Evolutionary conservation across 2,113 vertebrate genomes (phyloP), one percentile per base, ranked within the genome.

Genomic region (Opisthocomus hoazin): DNA sequence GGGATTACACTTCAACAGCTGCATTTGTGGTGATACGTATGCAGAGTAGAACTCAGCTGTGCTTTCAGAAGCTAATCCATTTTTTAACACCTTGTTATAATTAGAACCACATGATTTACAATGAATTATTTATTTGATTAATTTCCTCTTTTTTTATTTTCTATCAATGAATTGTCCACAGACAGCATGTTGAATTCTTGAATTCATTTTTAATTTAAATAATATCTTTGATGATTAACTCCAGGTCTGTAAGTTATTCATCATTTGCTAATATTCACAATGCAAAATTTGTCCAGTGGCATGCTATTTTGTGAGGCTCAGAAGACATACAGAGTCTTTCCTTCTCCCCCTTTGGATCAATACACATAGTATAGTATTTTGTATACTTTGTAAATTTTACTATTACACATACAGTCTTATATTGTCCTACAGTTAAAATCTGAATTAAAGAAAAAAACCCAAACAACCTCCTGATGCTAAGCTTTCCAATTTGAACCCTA

Each of bases 101-200:
- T 97, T 95, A 96, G 80, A 87, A 80, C n/a, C 1, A 4, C 57
- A 19, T 86, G 58, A 93, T 91, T 96, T 89, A 91, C 68, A 69
- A 82, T 94, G 2, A 96, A 97, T 96, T 93, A 94, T 97, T 96
- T 92, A 95, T 93, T 95, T 97, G 83, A 95, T 96, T 93, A 78
- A 95, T 96, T 95, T 91, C 4, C 76, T 56, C 71, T 48, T 88
- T 93, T 96, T 85, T 90, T 83, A 18, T 92, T 81, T 86, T 70
- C 83, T 93, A 23, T 70, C 76, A 94, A 65, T 89, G 87, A 91
- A 84, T 88, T 96, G 51, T 88, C 46, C 41, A 36, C 61, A n/a
- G 89, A 75, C 51, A 95, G 88, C 63, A 75, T 20, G 60, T 65
- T 82, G 61, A 92, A 97, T 83, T 80, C 87, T 75, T 84, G 24